These are phyloP conservation scores for Neoniphon sammara DNA, from an alignment of 2,797 vertebrate species.

Conservation along the genomic window DNA sequence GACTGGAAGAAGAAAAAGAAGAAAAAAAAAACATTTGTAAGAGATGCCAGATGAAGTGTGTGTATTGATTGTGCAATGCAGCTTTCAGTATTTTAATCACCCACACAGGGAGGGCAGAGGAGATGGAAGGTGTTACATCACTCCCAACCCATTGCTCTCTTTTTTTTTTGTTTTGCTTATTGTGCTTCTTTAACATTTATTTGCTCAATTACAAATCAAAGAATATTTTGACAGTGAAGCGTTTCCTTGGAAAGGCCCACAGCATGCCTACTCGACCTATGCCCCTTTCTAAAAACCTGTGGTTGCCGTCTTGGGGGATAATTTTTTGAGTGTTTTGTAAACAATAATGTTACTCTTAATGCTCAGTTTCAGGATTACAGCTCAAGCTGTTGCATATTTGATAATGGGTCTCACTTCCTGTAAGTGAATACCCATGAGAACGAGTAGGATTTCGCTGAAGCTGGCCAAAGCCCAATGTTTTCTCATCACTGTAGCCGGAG, in stretches of 20 bases:
- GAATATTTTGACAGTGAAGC: constrained; percentile 26
- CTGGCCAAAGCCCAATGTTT: constrained; percentile 57
- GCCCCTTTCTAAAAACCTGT: constrained; percentile 31
- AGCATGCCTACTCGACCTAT: constrained; percentile 30
- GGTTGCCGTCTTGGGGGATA: constrained; percentile 36
- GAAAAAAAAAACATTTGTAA: constrained; percentile 12
- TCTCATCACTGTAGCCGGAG: constrained; percentile 60
- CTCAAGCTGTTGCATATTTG: constrained; percentile 72
- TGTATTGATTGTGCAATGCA: constrained; percentile 66
- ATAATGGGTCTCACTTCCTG: constrained; percentile 58
- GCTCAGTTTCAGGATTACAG: constrained; percentile 66
- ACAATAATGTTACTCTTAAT: constrained; percentile 60
- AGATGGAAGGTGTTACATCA: constrained; percentile 54
- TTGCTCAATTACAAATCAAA: constrained; percentile 42
- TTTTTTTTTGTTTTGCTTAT: constrained; percentile 21
- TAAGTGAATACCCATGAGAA: constrained; percentile 53
- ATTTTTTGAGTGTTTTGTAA: constrained; percentile 58
- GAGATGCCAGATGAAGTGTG: constrained; percentile 37
- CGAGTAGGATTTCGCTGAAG: constrained; percentile 49
- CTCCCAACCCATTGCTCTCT: constrained; percentile 29
- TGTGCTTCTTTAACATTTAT: constrained; percentile 58
- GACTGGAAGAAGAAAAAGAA: constrained; percentile 30
- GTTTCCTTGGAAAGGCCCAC: constrained; percentile 6
- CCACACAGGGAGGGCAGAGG: constrained; percentile 43
- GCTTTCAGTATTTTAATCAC: constrained; percentile 72